phyloP scores from a whole-genome alignment of 64 coral and sea anemone genomes.

The Actinia equina region DNA sequence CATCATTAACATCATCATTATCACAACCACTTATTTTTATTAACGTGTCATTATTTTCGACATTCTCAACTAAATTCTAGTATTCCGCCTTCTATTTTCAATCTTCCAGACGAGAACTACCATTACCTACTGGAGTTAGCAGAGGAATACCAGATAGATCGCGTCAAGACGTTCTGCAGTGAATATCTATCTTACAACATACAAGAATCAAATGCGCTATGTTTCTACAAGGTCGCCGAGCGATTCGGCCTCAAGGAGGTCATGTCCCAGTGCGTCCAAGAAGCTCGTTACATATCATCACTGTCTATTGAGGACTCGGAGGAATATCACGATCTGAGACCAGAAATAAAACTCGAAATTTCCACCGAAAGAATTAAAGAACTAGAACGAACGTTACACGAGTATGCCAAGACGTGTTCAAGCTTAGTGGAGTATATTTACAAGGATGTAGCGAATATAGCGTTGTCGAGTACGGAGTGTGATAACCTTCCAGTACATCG shows the following conservation, averaged over 20 bases:
- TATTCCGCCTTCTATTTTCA: neutral
- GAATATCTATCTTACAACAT: slow-evolving; percentile 41
- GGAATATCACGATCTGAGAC: slow-evolving; percentile 16
- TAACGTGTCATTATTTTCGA: neutral
- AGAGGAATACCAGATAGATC: slow-evolving; percentile 55
- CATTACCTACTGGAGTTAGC: slow-evolving; percentile 45
- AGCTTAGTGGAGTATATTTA: slow-evolving; percentile 26
- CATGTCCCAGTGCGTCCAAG: slow-evolving; percentile 28
- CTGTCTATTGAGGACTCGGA: slow-evolving; percentile 4
- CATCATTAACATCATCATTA: neutral
- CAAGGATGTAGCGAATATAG: slow-evolving; percentile 33
- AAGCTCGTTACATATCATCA: slow-evolving; percentile 8
- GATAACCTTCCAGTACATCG: slow-evolving; percentile 35
- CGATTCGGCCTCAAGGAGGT: slow-evolving; percentile 22
- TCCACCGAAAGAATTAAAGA: slow-evolving; percentile 34
- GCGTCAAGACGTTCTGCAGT: slow-evolving; percentile 34
- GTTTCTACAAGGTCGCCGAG: slow-evolving; percentile 45
- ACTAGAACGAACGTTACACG: slow-evolving; percentile 42
- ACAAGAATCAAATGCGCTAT: slow-evolving; percentile 14
- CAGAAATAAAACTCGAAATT: slow-evolving; percentile 46
- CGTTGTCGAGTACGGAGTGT: slow-evolving; percentile 8
- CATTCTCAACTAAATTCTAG: neutral
- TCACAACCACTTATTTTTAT: neutral
- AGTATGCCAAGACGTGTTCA: slow-evolving; percentile 49
- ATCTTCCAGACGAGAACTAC: slow-evolving; percentile 37